Base-by-base conservation (phyloP, 2,797 vertebrate genomes). In the Oophaga sylvatica region DNA sequence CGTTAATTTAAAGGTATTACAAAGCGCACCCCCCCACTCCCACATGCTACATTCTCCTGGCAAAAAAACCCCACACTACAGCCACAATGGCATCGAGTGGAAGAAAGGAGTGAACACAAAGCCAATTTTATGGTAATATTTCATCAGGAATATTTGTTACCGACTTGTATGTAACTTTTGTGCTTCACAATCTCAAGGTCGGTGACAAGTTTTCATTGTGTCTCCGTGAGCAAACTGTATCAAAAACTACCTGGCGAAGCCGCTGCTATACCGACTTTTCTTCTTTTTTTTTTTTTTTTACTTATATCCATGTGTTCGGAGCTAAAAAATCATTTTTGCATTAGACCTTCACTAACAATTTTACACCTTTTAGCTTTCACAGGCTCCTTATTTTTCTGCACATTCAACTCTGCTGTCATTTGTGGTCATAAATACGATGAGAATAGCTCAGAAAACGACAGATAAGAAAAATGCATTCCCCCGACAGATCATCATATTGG, bases 1-100 rank as follows among this genome's bases (percentile, higher is more conserved):
- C 16, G 19, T 77, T 77, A 10, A 87, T 87, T 65, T 82, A 59
- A 63, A 77, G 45, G 35, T 82, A 45, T 82, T 77, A 76, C 70
- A 56, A 3, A 77, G 48, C 45, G 45, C 48, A 3, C 45, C 75
- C 48, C 48, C 20, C 75, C 48, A n/a, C 45, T n/a, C 48, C 75
- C 75, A 53, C 75, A 26, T 56, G 22, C 56, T 56, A 53, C 20
- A n/a, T 76, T 76, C 73, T 76, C 13, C 22, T 4, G 48, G 35
- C 41, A 48, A 75, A 75, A 48, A 22, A 48, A 48, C 22, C 12
- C 6, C 20, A 13, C 6, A 3, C 29, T 22, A 41, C 71, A 22
- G 71, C 41, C 20, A 56, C 75, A n/a, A 75, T 75, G n/a, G 48
- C 13, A 13, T 77, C 75, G 56, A 16, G n/a, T 8, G 16, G 75